phyloP scores from a whole-genome alignment of 2,888 invertebrate species.

The Erebia palarica region DNA sequence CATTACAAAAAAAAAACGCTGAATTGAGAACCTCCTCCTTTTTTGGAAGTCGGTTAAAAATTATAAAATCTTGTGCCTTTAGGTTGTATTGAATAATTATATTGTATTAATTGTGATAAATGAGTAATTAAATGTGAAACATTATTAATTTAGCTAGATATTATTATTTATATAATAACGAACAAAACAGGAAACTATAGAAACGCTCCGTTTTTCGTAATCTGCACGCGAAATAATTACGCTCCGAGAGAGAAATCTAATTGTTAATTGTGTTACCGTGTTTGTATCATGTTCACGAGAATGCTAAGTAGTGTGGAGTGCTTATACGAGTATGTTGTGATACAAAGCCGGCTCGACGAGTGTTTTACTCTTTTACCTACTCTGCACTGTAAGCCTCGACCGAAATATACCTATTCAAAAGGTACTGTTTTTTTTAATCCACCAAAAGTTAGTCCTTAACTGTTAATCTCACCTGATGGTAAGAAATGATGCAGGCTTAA shows the following conservation, averaged over 20 bases:
- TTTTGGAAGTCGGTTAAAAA: too few species aligned
- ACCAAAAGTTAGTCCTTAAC: too few species aligned
- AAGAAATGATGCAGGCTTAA: too few species aligned
- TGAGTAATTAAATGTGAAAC: too few species aligned
- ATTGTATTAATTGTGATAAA: not conserved
- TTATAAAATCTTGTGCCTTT: too few species aligned
- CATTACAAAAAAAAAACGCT: too few species aligned
- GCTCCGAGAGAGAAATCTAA: conserved; percentile 34
- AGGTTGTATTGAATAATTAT: not conserved
- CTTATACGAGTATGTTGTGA: not conserved
- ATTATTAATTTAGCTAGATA: not conserved
- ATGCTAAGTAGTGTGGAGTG: conserved; percentile 1
- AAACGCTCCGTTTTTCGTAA: conserved; percentile 18
- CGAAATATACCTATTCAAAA: too few species aligned
- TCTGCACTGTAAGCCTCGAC: not conserved
- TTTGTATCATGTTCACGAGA: not conserved
- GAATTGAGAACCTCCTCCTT: too few species aligned
- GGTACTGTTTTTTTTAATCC: too few species aligned
- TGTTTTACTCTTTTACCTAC: not conserved
- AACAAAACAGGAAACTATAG: conserved; percentile 12
- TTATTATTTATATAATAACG: conserved; percentile 1
- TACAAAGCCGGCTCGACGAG: not conserved
- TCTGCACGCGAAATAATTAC: conserved; percentile 31
- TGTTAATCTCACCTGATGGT: too few species aligned
- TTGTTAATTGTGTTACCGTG: conserved; percentile 20